Evolutionary conservation across 2,888 invertebrate species (phyloP).

Genomic region (Leptopilina drosophilae): DNA sequence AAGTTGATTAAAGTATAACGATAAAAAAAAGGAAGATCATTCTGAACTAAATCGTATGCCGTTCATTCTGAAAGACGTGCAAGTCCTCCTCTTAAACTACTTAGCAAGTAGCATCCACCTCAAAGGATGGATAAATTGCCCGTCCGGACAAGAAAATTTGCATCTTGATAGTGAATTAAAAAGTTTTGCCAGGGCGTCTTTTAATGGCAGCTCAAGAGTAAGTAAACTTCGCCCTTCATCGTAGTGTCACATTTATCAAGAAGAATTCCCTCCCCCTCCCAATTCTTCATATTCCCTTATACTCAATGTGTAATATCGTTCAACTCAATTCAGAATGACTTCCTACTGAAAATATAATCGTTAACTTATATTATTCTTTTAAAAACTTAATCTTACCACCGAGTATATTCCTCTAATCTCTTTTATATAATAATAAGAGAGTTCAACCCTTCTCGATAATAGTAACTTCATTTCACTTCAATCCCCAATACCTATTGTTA

Average conservation of each 20-base stretch:
- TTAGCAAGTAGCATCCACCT: conserved; percentile 66
- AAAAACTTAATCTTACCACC: conserved; percentile 1
- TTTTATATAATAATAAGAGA: background rate
- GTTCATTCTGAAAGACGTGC: conserved; percentile 16
- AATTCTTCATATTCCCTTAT: background rate
- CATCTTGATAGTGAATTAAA: conserved; percentile 73
- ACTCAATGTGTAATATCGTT: conserved; percentile 55
- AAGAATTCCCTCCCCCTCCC: background rate
- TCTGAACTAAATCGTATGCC: conserved; percentile 19
- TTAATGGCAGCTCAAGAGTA: conserved; percentile 58
- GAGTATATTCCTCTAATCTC: background rate
- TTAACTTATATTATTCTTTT: conserved; percentile 3
- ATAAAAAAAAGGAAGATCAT: conserved; percentile 20
- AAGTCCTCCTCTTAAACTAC: conserved; percentile 46
- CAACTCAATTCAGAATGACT: conserved; percentile 51
- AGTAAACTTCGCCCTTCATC: conserved; percentile 59
- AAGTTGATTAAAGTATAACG: conserved; percentile 30
- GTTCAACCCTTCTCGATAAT: background rate
- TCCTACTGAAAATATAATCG: conserved; percentile 41
- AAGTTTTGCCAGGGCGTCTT: conserved; percentile 64
- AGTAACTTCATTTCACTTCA: background rate
- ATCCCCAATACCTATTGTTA: background rate
- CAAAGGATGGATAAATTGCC: conserved; percentile 68
- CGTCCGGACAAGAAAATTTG: conserved; percentile 68
- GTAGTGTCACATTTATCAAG: conserved; percentile 65